These are phyloP conservation scores for Picathartes gymnocephalus DNA, from an alignment of 2,113 vertebrate species.

Conservation along the genomic window DNA sequence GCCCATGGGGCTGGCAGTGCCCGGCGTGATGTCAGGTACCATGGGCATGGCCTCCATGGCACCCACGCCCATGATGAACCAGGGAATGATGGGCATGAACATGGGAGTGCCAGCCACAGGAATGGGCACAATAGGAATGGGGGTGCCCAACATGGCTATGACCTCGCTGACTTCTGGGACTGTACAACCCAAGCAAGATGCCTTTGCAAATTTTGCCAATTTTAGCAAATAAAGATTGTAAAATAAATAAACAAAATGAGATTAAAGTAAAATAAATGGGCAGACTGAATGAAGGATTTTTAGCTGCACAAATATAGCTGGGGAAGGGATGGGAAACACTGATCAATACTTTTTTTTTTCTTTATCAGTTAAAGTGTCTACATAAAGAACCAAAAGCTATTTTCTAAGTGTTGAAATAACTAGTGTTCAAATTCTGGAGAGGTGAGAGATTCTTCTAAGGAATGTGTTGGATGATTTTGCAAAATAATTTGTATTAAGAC, in stretches of 20 bases:
- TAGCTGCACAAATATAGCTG: slow-evolving; percentile 82
- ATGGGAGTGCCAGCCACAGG: slow-evolving; percentile 74
- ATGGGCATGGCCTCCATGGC: slow-evolving; percentile 80
- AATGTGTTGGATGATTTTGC: slow-evolving; percentile 48
- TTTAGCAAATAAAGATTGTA: slow-evolving; percentile 92
- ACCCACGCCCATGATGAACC: slow-evolving; percentile 76
- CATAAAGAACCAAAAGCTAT: slow-evolving; percentile 73
- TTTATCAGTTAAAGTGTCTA: slow-evolving; percentile 70
- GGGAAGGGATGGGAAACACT: slow-evolving; percentile 69
- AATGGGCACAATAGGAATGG: slow-evolving; percentile 83
- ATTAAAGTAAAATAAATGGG: slow-evolving; percentile 24
- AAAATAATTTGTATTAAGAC: slow-evolving; percentile 52
- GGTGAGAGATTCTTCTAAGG: slow-evolving; percentile 52
- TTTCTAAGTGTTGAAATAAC: slow-evolving; percentile 69
- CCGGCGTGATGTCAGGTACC: slow-evolving; percentile 81
- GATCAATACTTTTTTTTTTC: slow-evolving; percentile 56
- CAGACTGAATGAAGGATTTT: slow-evolving; percentile 87
- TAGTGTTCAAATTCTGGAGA: slow-evolving; percentile 60
- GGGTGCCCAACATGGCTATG: slow-evolving; percentile 71
- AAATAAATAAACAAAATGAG: slow-evolving; percentile 30
- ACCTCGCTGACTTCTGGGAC: slow-evolving; percentile 77
- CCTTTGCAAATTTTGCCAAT: slow-evolving; percentile 98
- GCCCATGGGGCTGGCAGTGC: slow-evolving; percentile 78
- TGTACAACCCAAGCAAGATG: slow-evolving; percentile 92
- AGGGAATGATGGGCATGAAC: slow-evolving; percentile 85